Evolutionary conservation across 2,113 vertebrate species (phyloP).

Genomic region (Xiphias gladius): DNA sequence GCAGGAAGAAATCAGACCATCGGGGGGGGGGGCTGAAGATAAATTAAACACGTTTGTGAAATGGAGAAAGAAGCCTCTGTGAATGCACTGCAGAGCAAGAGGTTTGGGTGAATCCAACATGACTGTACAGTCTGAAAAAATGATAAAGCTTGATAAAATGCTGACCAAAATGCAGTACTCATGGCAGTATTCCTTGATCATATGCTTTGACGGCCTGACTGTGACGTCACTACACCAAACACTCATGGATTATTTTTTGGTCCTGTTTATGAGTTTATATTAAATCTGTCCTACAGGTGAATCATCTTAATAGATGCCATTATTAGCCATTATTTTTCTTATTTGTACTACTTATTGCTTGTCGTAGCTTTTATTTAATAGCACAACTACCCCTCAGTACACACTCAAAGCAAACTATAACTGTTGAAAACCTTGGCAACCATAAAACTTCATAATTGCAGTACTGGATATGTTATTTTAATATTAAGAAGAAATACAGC

Average conservation of each 20-base stretch:
- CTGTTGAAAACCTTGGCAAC: neutral
- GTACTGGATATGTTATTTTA: neutral
- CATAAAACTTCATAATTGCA: neutral
- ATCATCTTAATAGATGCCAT: neutral
- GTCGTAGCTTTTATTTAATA: neutral
- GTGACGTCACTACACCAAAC: neutral
- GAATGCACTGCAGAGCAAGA: neutral
- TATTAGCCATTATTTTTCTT: neutral
- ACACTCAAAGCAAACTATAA: no score
- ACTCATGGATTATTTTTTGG: neutral
- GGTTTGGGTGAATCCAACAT: neutral
- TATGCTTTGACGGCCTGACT: neutral
- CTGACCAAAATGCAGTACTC: neutral
- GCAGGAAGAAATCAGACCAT: constrained; percentile 1
- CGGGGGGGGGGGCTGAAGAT: neutral
- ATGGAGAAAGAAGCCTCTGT: neutral
- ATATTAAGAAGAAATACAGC: neutral
- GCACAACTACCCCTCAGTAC: neutral
- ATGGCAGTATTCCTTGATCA: neutral
- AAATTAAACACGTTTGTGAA: constrained; percentile 1
- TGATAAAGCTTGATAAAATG: no score
- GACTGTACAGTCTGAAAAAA: neutral
- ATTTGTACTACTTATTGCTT: neutral
- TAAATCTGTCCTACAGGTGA: neutral
- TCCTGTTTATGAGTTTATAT: neutral